A percentile compares a stretch with the other conserved stretches of the same genome.
phyloP scores from a whole-genome alignment of 1,140 invertebrate genomes.

The Sminthurinus signatus region DNA sequence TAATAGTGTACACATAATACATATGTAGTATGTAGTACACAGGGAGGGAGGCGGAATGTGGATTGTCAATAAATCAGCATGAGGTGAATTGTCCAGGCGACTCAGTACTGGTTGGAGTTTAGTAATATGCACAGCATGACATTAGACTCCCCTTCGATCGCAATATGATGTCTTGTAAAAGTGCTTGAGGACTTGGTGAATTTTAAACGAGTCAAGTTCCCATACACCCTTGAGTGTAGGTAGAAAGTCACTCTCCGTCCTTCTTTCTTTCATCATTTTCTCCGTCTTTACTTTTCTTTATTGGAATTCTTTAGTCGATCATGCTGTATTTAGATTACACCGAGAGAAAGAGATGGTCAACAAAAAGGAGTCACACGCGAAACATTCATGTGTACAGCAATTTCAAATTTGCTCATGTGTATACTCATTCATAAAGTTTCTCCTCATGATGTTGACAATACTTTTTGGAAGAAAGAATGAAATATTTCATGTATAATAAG shows the following conservation, averaged over 20 bases:
- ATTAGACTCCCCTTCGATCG: not conserved
- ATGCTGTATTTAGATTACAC: no score
- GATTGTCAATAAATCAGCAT: slow-evolving; percentile 33
- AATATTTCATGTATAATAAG: no score
- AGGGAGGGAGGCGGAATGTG: slow-evolving; percentile 19
- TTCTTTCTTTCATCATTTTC: no score
- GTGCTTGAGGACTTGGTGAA: not conserved
- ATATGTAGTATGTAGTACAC: no score
- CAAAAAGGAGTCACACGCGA: slow-evolving; percentile 4
- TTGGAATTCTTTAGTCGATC: slow-evolving; percentile 5
- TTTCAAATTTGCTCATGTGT: not conserved
- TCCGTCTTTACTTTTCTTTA: not conserved
- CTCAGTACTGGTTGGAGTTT: slow-evolving; percentile 7
- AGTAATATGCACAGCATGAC: slow-evolving; percentile 24
- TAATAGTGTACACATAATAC: no score
- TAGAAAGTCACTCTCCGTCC: not conserved
- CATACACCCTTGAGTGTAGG: not conserved
- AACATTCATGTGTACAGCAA: slow-evolving; percentile 2
- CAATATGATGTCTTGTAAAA: slow-evolving; percentile 3
- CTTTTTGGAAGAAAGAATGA: no score
- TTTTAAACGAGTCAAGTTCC: slow-evolving; percentile 11
- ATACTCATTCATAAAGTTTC: no score
- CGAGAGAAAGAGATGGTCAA: not conserved
- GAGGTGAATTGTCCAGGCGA: not conserved
- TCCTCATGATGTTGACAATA: no score